Evolutionary conservation across 2,113 vertebrate species (phyloP), one percentile per base, ranked within the genome.

Genomic region (Ceyx margarethae): DNA sequence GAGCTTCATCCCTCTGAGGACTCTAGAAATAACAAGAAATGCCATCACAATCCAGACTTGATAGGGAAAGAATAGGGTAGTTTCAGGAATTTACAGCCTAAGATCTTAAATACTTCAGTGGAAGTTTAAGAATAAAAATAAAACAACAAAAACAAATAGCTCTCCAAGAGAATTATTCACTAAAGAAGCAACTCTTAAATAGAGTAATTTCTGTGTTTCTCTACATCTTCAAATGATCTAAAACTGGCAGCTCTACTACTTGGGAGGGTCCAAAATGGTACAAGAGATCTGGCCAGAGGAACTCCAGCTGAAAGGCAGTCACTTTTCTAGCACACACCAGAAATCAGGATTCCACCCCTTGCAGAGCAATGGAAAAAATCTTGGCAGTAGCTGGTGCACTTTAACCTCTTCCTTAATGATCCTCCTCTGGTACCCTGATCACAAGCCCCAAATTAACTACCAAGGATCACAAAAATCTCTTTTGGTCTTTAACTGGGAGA

Each of bases 11-110:
- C 45, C 13, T 81, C 76, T 67, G 88, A 77, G 74, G 61, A 40
- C 19, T 40, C 95, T 96, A 87, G 33, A 83, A 89, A 88, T 21
- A 91, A 79, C 20, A 81, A 91, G 37, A 91, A 87, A 94, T 58
- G n/a, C 33, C 87, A 5, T 68, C 37, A 72, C 51, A 68, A 73
- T 85, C 61, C 51, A 71, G 23, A 64, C 11, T n/a, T 40, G 15
- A 48, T 18, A 48, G 28, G 61, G 35, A 65, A 75, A 85, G 2
- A 56, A 43, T 8, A 57, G 15, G 9, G 43, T 71, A 25, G 18
- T 57, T 74, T 60, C 66, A 37, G 40, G 66, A 82, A 73, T 7
- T 83, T 64, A 37, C 33, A 82, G 37, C 0, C 0, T 26, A 83
- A 81, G 31, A 50, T 56, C 18, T 45, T n/a, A 45, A n/a, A 7